These are phyloP conservation scores for Andrena chrysosceles DNA, from an alignment of 2,888 invertebrate genomes.

Conservation along the genomic window DNA sequence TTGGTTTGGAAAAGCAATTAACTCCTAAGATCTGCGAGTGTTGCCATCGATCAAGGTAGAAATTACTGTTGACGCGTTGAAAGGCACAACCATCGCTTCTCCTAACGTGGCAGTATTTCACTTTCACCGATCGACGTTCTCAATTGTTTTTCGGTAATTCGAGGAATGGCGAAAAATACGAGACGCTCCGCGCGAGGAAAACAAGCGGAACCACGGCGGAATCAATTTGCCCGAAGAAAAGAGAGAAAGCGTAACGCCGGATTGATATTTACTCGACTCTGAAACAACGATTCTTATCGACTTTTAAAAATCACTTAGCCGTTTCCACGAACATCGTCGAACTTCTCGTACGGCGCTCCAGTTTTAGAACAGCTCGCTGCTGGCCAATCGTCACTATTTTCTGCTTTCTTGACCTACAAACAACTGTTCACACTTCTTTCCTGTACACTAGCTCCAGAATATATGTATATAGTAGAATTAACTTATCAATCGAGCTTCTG, in stretches of 20 bases:
- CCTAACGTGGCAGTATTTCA: slow-evolving; percentile 37
- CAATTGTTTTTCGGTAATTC: slow-evolving; percentile 52
- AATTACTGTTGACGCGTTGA: slow-evolving; percentile 28
- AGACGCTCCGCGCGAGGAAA: slow-evolving; percentile 22
- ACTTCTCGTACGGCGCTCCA: neutral
- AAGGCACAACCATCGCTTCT: slow-evolving; percentile 15
- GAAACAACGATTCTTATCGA: slow-evolving; percentile 6
- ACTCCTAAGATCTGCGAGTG: slow-evolving; percentile 11
- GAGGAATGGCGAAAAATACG: slow-evolving; percentile 22
- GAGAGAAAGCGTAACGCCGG: neutral
- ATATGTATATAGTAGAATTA: too few species aligned
- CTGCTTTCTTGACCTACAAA: neutral
- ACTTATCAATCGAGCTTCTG: too few species aligned
- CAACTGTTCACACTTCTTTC: neutral
- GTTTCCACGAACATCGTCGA: neutral
- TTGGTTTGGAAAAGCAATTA: neutral
- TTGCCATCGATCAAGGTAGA: slow-evolving; percentile 34
- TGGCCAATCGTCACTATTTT: slow-evolving; percentile 1
- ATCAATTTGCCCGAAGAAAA: slow-evolving; percentile 32
- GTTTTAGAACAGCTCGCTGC: neutral
- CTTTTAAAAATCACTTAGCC: slow-evolving; percentile 25
- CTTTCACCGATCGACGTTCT: slow-evolving; percentile 1
- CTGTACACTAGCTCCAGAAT: neutral
- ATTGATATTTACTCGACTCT: slow-evolving; percentile 45
- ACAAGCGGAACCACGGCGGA: slow-evolving; percentile 7